Base-by-base conservation (phyloP, 2,888 invertebrate genomes). In the Sesia bembeciformis region DNA sequence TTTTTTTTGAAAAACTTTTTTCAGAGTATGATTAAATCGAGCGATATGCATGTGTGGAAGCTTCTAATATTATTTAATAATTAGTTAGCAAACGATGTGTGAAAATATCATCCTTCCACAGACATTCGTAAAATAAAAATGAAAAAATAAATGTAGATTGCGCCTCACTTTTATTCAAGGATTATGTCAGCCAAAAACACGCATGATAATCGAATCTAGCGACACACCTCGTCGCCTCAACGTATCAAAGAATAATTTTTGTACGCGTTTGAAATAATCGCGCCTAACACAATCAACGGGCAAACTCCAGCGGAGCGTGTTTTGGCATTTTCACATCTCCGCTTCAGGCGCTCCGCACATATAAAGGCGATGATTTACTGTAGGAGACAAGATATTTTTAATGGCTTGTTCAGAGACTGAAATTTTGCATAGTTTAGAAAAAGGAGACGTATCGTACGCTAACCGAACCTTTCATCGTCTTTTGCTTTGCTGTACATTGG, bases 241-340 rank as follows among this genome's bases (percentile, higher is more conserved):
- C 64, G 63, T 66, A 65, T 67, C 66, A 66, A 67, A 67, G 58
- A 57, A 57, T 58, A 58, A 54, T 54, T 53, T 56, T 52, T 54
- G 46, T 46, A n/a, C 46, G 56, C 56, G 58, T 57, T 58, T 53
- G 62, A 65, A 67, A 65, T 66, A 64, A 66, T 59, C 59, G 61
- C 42, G 57, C 56, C 50, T 52, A 50, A 59, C 49, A 66, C 62
- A 66, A 66, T 66, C 65, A 67, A 61, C 58, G 57, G 40, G 46
- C n/a, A 39, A 52, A 52, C 40, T 52, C 8, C 7, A 39, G 52
- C 52, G 56, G 52, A 50, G 57, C 52, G 41, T 56, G 46, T 58
- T 56, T 51, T 54, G 39, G 54, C 49, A 52, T 52, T 52, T 52
- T 58, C 53, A 38, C 50, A 42, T 53, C 53, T n/a, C 51, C 53